These are phyloP conservation scores for Cottoperca gobio DNA, from an alignment of 2,797 vertebrate species.

Conservation along the genomic window DNA sequence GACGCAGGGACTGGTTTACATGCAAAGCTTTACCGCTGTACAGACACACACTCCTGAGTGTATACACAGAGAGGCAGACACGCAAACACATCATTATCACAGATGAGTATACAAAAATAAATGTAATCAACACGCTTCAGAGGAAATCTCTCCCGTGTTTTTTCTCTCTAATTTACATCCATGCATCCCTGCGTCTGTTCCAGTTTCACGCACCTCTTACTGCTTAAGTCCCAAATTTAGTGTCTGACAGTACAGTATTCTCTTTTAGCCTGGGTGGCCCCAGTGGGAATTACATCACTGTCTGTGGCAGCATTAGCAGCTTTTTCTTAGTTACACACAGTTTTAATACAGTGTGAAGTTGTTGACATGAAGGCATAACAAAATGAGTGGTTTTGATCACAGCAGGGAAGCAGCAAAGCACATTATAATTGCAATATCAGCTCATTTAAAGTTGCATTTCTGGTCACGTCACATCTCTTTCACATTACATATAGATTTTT, in stretches of 20 bases:
- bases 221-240: constrained; percentile 19
- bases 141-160: constrained; percentile 11
- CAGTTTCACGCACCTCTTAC: not conserved
- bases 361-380: not conserved
- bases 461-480: not conserved
- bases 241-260: not conserved
- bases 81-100: constrained; percentile 32
- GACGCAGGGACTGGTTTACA: constrained; percentile 52
- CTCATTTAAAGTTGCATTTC: not conserved
- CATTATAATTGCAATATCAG: not conserved
- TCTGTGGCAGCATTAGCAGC: constrained; percentile 21
- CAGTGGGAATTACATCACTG: constrained; percentile 19
- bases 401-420: not conserved
- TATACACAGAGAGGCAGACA: constrained; percentile 19
- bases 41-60: constrained; percentile 9
- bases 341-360: not conserved
- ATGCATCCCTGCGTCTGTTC: constrained; percentile 4
- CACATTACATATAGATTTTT: not conserved
- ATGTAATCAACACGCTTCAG: not conserved
- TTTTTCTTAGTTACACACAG: not conserved
- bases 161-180: constrained; percentile 29
- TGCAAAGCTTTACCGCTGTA: constrained; percentile 28
- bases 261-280: constrained; percentile 11
- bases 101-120: constrained; percentile 44
- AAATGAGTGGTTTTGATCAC: not conserved